A percentile compares a stretch with the other conserved stretches of the same genome.
phyloP scores from a whole-genome alignment of 2,888 invertebrate species.

The Melinopterus prodromus region DNA sequence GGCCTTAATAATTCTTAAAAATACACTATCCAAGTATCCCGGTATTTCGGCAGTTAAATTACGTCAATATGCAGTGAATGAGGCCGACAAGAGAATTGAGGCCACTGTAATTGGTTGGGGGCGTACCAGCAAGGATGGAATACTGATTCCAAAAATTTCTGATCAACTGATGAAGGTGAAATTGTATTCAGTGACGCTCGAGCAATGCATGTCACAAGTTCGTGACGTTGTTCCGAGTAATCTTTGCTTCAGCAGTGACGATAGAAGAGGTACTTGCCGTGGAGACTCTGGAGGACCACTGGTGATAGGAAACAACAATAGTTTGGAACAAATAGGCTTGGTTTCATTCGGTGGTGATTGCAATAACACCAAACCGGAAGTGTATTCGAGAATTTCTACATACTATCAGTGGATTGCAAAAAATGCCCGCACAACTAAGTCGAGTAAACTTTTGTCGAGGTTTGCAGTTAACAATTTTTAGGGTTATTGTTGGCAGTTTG shows the following conservation, averaged over 20 bases:
- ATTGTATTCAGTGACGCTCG: not conserved
- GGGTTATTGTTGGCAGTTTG: too few species aligned
- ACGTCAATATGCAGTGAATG: not conserved
- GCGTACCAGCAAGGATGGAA: not conserved
- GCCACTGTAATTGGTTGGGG: conserved; percentile 10
- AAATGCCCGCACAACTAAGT: not conserved
- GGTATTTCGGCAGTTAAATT: not conserved
- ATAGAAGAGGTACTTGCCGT: too few species aligned
- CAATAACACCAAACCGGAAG: conserved; percentile 44
- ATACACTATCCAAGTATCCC: not conserved
- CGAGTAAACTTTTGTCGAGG: not conserved
- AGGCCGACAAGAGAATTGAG: not conserved
- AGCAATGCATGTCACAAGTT: not conserved
- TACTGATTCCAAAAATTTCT: not conserved
- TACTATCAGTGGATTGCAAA: conserved; percentile 37
- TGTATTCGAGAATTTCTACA: conserved; percentile 44
- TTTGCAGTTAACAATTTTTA: not conserved
- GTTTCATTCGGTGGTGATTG: conserved; percentile 48
- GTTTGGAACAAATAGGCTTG: conserved; percentile 37
- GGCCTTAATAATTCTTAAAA: not conserved
- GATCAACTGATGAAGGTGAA: not conserved
- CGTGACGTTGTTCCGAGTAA: not conserved
- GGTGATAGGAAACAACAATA: conserved; percentile 20
- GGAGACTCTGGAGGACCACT: conserved; percentile 46
- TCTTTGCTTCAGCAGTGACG: conserved; percentile 9